These are phyloP conservation scores for Hassar affinis DNA, from an alignment of 2,113 vertebrate genomes.

Conservation along the genomic window DNA sequence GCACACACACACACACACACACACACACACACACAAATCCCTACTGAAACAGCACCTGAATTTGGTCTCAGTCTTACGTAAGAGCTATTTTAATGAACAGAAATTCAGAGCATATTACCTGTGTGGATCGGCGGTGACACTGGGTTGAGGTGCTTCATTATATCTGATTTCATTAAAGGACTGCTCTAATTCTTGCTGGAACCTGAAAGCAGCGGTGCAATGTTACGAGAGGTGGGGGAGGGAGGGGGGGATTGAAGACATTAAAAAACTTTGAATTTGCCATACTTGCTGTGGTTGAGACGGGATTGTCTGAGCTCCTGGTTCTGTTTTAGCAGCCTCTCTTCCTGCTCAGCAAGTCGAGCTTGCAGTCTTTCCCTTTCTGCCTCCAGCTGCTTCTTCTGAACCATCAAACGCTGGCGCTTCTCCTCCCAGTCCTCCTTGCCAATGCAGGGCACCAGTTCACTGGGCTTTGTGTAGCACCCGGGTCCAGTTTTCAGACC, in stretches of 20 bases:
- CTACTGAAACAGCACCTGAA: constrained; percentile 4
- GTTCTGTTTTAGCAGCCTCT: constrained; percentile 81
- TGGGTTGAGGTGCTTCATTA: constrained; percentile 24
- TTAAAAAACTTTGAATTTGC: not conserved
- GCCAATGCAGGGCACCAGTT: constrained; percentile 57
- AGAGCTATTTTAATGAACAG: not conserved
- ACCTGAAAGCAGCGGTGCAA: constrained; percentile 23
- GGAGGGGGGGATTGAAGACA: not conserved
- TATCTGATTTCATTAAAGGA: constrained; percentile 25
- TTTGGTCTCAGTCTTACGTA: not conserved
- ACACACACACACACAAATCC: not conserved
- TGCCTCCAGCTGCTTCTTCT: constrained; percentile 90
- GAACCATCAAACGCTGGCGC: constrained; percentile 81
- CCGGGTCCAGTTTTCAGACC: not conserved
- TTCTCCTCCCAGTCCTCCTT: constrained; percentile 79
- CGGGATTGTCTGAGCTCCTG: constrained; percentile 78
- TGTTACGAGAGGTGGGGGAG: not conserved
- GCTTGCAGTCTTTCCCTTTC: constrained; percentile 85
- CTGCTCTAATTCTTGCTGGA: constrained; percentile 49
- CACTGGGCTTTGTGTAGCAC: constrained; percentile 38
- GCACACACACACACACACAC: not conserved
- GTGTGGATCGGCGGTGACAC: not conserved
- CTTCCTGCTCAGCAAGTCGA: constrained; percentile 84
- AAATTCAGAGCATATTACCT: constrained; percentile 26
- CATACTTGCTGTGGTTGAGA: constrained; percentile 78